These are phyloP conservation scores for Dasyurus viverrinus DNA, from an alignment of 2,113 vertebrate species.

Conservation along the genomic window DNA sequence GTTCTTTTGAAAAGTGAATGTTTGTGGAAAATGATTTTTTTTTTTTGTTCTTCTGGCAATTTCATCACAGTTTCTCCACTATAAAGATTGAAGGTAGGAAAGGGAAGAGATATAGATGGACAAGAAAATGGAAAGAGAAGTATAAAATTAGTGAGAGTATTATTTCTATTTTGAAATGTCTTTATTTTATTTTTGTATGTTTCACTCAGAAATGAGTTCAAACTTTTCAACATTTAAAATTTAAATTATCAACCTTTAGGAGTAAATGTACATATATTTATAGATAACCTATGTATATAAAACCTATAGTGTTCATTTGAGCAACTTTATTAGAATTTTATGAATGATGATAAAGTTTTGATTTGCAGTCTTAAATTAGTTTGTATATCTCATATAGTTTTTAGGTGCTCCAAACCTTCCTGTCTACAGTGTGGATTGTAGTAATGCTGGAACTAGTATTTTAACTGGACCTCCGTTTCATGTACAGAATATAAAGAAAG, in stretches of 20 bases:
- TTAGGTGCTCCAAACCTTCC: slow-evolving; percentile 84
- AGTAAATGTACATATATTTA: not conserved
- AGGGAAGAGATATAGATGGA: not conserved
- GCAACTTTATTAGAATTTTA: slow-evolving; percentile 20
- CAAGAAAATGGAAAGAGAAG: not conserved
- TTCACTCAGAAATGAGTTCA: slow-evolving; percentile 27
- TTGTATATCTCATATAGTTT: slow-evolving; percentile 83
- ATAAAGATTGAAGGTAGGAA: not conserved
- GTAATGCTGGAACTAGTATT: slow-evolving; percentile 89
- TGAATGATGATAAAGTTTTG: slow-evolving; percentile 12
- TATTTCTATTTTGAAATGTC: slow-evolving; percentile 25
- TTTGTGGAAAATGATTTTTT: not conserved
- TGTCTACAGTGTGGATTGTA: slow-evolving; percentile 88
- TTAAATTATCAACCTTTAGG: slow-evolving; percentile 12
- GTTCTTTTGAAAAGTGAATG: not conserved
- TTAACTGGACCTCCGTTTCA: slow-evolving; percentile 88
- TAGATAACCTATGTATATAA: not conserved
- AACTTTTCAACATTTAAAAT: slow-evolving; percentile 18
- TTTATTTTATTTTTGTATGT: slow-evolving; percentile 18
- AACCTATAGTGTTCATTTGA: not conserved
- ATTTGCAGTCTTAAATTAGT: slow-evolving; percentile 23
- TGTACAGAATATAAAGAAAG: slow-evolving; percentile 87
- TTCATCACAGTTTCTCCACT: not conserved
- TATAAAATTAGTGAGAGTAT: not conserved
- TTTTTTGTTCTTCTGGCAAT: not conserved